Evolutionary conservation across 2,113 vertebrate genomes (phyloP), one percentile per base, ranked within the genome.

Genomic region (Zapus hudsonius): DNA sequence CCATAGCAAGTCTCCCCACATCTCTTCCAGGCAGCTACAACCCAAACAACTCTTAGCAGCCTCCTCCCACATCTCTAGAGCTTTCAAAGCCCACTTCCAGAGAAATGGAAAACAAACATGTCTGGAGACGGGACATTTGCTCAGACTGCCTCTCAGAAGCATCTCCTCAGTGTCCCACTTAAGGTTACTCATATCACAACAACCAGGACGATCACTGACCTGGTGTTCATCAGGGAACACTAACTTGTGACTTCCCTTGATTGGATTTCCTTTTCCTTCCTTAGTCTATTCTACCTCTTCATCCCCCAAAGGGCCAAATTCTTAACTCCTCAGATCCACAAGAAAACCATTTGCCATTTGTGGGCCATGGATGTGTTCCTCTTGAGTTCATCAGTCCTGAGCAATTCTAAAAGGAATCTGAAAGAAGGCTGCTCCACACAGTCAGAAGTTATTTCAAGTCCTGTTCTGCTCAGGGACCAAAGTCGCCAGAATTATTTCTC

Each of bases 341-440:
- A 84, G 78, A 89, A 72, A 93, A 64, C 55, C 38, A 55, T 92
- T 89, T 66, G 61, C 25, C 70, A 69, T 91, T 69, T 84, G 67
- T 20, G 36, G 52, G 87, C 20, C 36, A 10, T 2, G 40, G 12
- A 81, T 31, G 42, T 29, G 36, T 38, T 42, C 84, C 69, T 22
- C 19, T 9, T n/a, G n/a, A 23, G 87, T 73, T 47, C 36, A 78
- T 47, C 36, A 78, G 40, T 84, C 40, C 7, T 3, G 69, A 64
- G 22, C 19, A 23, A n/a, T 55, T 47, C 84, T n/a, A 8, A 59
- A 23, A 90, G 57, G n/a, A 87, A 67, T 59, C 74, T n/a, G 72
- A 79, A 10, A 29, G 59, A 74, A 87, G 64, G 75, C 47, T 74
- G 33, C 27, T 61, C 38, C 33, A 40, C 31, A 88, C 16, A 10